Conservation (phyloP, 2,888 invertebrate species). For the Macroteleia sp. region DNA sequence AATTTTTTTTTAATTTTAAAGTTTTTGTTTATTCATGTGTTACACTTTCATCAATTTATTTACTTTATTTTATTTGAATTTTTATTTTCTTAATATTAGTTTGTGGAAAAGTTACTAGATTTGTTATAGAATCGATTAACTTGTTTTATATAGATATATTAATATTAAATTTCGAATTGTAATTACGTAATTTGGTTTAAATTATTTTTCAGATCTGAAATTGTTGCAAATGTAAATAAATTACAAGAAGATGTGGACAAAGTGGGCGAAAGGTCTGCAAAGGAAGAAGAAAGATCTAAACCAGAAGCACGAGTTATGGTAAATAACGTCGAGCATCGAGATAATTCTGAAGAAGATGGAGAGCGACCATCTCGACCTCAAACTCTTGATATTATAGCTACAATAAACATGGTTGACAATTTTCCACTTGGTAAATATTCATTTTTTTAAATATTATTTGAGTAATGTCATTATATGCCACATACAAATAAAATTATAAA, state of each 20-base stretch:
- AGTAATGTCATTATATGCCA: no score
- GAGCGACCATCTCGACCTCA: conserved; percentile 78
- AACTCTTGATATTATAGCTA: conserved; percentile 77
- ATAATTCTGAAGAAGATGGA: conserved; percentile 69
- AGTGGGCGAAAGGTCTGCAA: conserved; percentile 36
- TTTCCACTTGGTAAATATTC: conserved; percentile 68
- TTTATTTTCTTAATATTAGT: no score
- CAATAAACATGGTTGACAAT: conserved; percentile 71
- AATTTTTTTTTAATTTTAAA: conserved; percentile 1
- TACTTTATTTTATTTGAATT: no score
- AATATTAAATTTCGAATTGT: no score
- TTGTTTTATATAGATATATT: no score
- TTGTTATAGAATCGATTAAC: no score
- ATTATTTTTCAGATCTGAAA: conserved; percentile 30
- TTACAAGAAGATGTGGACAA: conserved; percentile 36
- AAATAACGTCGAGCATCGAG: conserved; percentile 62
- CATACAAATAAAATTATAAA: no score
- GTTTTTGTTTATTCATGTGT: no score
- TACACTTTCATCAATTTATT: no score
- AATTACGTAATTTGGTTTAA: no score
- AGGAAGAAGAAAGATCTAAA: conserved; percentile 33
- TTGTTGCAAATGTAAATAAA: conserved; percentile 4
- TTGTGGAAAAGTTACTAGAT: no score
- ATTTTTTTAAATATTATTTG: neutral
- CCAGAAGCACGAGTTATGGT: conserved; percentile 36